Base-by-base conservation (phyloP, 2,888 invertebrate species). In the Bombylius major region DNA sequence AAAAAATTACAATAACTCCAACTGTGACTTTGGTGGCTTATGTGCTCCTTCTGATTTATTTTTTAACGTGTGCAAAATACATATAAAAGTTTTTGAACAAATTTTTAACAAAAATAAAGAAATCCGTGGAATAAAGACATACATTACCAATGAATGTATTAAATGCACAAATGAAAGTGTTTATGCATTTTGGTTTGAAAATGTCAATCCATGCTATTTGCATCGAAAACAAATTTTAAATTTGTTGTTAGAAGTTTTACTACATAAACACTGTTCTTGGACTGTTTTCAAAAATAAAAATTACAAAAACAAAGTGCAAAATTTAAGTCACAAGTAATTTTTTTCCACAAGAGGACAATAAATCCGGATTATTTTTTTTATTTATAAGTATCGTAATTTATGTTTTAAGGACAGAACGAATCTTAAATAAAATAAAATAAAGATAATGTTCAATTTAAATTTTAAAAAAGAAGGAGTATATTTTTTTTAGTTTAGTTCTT, bases 11-110 rank as follows among this genome's bases (percentile, higher is more conserved):
- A 14, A 31, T 14, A 8, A 6, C 6, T 50, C 36, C n/a, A 34
- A n/a, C n/a, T n/a, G 47, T 47, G 55, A 55, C n/a, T 51, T 50
- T 50, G 55, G 55, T 14, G 44, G 47, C 34, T 46, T 55, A 46
- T 46, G 55, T 45, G 51, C 51, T 36, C 55, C 55, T 45, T 51
- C 55, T 46, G 51, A 55, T 47, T 14, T 42, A 50, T 55, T 55
- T 34, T 51, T 51, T 33, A 23, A 55, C 5, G 42, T 55, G 34
- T 55, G 51, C 36, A 51, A 55, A 55, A 50, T 50, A 23, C 50
- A 55, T 39, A 55, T 55, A 3, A 55, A 55, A 44, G 46, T 46
- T 33, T 55, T 55, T 14, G 47, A 47, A 53, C 3, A 23, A 45
- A 46, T 33, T 46, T 33, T 31, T 45, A 45, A 42, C 12, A 14